phyloP scores from a whole-genome alignment of 2,888 invertebrate species.

The Pachymerium ferrugineum region DNA sequence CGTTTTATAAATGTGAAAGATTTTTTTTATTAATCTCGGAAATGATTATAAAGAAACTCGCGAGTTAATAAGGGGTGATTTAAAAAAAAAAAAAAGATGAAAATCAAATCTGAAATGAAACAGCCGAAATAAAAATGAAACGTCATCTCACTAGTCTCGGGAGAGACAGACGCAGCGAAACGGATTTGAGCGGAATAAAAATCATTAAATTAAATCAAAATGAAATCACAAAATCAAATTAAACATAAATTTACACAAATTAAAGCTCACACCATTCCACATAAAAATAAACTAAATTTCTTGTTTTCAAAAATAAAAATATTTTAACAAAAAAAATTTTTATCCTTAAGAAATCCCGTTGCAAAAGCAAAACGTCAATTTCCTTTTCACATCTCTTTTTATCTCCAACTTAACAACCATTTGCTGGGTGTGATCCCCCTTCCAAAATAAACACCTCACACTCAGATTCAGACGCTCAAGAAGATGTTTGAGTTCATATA shows the following conservation, averaged over 20 bases:
- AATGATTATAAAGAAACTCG: too few species aligned
- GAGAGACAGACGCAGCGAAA: background rate
- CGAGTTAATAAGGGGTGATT: too few species aligned
- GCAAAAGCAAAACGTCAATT: background rate
- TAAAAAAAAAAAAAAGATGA: background rate
- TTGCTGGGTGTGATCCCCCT: background rate
- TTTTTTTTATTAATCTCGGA: too few species aligned
- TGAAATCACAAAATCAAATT: background rate
- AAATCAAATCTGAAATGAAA: background rate
- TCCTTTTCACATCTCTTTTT: background rate
- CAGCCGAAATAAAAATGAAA: background rate
- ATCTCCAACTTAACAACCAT: background rate
- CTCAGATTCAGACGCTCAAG: conserved; percentile 1
- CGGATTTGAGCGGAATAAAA: background rate
- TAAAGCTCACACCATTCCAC: background rate
- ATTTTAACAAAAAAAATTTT: background rate
- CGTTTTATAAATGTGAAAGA: too few species aligned
- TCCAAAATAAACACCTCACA: conserved; percentile 24
- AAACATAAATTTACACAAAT: background rate
- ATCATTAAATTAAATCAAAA: background rate
- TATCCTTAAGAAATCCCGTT: too few species aligned
- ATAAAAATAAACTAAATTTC: background rate
- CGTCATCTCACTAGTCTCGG: background rate
- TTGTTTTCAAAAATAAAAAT: background rate
- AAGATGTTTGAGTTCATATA: conserved; percentile 9